Evolutionary conservation across 1,140 invertebrate genomes (phyloP).

Genomic region (Scaptomyza hsui): DNA sequence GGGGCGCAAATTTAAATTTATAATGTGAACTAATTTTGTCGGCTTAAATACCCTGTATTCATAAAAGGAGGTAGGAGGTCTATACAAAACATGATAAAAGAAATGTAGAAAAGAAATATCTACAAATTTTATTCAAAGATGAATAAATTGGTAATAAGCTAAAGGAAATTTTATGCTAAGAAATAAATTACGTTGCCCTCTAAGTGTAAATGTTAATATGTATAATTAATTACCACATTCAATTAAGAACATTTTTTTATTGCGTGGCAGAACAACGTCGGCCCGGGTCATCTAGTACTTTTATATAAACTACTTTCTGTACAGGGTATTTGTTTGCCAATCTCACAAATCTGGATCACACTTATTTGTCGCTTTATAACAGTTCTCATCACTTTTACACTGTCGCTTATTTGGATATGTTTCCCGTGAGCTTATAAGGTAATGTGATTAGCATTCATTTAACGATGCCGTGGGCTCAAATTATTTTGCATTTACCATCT

Average conservation of each 20-base stretch:
- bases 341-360: slow-evolving; percentile 8
- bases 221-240: too few species aligned
- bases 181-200: too few species aligned
- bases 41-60: slow-evolving; percentile 4
- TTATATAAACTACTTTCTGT: background rate
- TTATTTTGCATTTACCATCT: slow-evolving; percentile 36
- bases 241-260: too few species aligned
- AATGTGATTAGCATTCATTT: slow-evolving; percentile 41
- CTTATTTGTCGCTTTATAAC: background rate
- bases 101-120: too few species aligned
- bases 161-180: too few species aligned
- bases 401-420: background rate
- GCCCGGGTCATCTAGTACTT: too few species aligned
- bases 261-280: too few species aligned
- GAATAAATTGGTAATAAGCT: too few species aligned
- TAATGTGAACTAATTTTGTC: slow-evolving; percentile 6
- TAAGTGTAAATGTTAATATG: too few species aligned
- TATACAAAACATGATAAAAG: too few species aligned
- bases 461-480: slow-evolving; percentile 34
- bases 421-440: slow-evolving; percentile 33
- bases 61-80: background rate
- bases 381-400: slow-evolving; percentile 30
- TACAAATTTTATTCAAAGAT: background rate
- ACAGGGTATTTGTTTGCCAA: slow-evolving; percentile 3
- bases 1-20: slow-evolving; percentile 11